Conservation (phyloP, 92 coral and sea anemone species). For the Zoanthus gigantus region DNA sequence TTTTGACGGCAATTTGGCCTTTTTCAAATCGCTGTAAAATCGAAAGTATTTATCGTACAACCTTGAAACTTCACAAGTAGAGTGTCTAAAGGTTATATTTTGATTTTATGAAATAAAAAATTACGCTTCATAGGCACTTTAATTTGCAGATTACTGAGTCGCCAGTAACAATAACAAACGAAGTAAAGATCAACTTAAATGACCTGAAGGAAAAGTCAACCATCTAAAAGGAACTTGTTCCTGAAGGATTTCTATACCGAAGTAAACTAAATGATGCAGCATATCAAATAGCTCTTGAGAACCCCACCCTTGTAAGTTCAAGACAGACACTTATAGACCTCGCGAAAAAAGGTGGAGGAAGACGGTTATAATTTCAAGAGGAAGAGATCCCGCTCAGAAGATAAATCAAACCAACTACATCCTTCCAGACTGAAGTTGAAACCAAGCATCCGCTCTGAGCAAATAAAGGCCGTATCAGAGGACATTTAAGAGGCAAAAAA, state of each 20-base stretch:
- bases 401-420: background rate
- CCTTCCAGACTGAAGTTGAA: background rate
- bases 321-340: background rate
- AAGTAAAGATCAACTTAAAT: background rate
- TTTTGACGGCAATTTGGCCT: no score
- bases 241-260: background rate
- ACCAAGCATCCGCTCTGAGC: background rate
- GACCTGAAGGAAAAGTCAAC: background rate
- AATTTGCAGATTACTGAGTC: background rate
- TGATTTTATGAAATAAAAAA: no score
- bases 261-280: background rate
- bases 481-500: background rate
- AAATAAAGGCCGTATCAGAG: background rate
- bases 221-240: background rate
- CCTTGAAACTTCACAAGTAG: no score
- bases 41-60: no score
- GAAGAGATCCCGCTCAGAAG: background rate
- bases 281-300: background rate
- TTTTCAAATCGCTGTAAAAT: background rate
- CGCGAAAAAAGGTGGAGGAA: background rate
- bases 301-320: background rate
- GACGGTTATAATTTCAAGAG: background rate
- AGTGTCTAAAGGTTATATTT: no score
- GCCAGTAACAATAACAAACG: background rate
- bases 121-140: no score